Percentiles rank a stretch among this genome's conserved stretches.
Conservation (phyloP, 2,113 vertebrate genomes). For the Ascaphus truei region DNA sequence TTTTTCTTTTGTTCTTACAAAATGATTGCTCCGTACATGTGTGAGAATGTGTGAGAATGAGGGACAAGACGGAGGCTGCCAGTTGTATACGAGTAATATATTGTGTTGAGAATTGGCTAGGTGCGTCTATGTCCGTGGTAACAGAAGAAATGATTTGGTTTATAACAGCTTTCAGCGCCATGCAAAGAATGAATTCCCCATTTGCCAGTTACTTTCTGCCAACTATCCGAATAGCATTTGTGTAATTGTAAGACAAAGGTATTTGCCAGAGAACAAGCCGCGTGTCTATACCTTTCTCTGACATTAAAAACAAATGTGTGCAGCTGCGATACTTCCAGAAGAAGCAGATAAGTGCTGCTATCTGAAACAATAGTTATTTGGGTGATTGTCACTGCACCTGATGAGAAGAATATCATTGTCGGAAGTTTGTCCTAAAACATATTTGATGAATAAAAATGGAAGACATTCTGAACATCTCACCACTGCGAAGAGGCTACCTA, state of each 20-base stretch:
- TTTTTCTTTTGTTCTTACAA: slow-evolving; percentile 43
- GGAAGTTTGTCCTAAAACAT: too few relatives aligned
- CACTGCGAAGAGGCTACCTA: too few relatives aligned
- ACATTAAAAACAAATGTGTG: too few relatives aligned
- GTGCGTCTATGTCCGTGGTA: slow-evolving; percentile 7
- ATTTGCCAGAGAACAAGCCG: background rate
- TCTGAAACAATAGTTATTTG: too few relatives aligned
- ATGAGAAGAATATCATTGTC: too few relatives aligned
- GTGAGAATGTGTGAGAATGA: too few relatives aligned
- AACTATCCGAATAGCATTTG: slow-evolving; percentile 25
- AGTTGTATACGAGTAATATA: background rate
- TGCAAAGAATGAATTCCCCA: slow-evolving; percentile 18
- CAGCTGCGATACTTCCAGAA: too few relatives aligned
- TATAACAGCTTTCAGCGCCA: slow-evolving; percentile 33
- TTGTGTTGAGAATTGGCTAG: slow-evolving; percentile 42
- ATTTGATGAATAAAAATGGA: too few relatives aligned
- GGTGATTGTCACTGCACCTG: too few relatives aligned
- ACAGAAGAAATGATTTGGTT: slow-evolving; percentile 37
- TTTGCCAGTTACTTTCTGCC: slow-evolving; percentile 39
- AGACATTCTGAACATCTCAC: too few relatives aligned
- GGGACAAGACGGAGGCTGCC: slow-evolving; percentile 39
- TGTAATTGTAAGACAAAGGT: background rate
- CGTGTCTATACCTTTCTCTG: too few relatives aligned
- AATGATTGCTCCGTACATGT: slow-evolving; percentile 9
- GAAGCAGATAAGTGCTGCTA: too few relatives aligned